Conservation (phyloP, 2,113 vertebrate species). For the Centrocercus urophasianus region DNA sequence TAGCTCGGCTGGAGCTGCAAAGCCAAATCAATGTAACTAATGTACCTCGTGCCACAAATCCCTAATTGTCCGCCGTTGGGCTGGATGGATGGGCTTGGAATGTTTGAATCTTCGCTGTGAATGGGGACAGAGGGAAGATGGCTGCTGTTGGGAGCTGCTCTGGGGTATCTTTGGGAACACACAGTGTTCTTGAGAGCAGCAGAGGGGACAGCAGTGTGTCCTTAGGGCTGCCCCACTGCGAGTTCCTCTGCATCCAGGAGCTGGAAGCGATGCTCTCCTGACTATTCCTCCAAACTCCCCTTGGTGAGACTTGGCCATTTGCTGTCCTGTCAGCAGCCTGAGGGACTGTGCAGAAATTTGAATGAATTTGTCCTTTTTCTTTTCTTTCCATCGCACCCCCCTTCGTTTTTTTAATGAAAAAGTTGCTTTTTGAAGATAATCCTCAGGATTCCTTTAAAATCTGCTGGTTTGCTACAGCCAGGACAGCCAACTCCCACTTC, state of each 20-base stretch:
- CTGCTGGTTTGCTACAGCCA: not conserved
- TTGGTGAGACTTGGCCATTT: not conserved
- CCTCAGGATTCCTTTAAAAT: not conserved
- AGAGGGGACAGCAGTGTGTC: not conserved
- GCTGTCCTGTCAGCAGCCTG: not conserved
- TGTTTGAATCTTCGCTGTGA: not conserved
- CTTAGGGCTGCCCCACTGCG: not conserved
- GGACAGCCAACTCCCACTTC: not conserved
- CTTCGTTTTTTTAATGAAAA: not conserved
- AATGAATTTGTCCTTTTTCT: not conserved
- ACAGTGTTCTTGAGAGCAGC: not conserved
- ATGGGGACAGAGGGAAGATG: not conserved
- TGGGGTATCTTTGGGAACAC: not conserved
- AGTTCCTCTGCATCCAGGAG: no score
- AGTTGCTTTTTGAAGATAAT: not conserved
- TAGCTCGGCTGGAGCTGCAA: rapidly evolving
- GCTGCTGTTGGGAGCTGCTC: not conserved
- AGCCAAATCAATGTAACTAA: not conserved
- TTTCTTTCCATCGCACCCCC: no score
- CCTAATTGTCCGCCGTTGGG: rapidly evolving
- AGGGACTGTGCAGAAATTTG: not conserved
- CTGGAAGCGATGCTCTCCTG: not conserved
- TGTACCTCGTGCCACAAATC: not conserved
- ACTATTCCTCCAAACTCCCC: not conserved
- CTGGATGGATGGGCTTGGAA: not conserved